Base-by-base conservation (phyloP, 2,113 vertebrate genomes). In the Lagenorhynchus albirostris region DNA sequence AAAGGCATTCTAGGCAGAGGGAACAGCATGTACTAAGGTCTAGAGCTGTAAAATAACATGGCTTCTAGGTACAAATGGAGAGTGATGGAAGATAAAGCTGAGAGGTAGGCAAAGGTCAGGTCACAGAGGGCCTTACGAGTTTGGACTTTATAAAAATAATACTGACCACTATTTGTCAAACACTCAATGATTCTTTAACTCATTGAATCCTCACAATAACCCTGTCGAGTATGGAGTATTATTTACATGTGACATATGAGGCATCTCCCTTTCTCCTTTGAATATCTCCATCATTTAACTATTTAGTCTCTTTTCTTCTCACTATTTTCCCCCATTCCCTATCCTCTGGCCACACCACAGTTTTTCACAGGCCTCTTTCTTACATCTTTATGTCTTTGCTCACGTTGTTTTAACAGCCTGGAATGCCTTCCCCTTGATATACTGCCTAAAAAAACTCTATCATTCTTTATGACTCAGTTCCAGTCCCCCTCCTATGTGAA, bases 361-460 rank as follows among this genome's bases (percentile, higher is more conserved):
- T 70, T 86, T 94, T 96, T 93, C 62, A 36, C 77, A n/a, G 87
- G 94, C 31, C 36, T 41, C 60, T 67, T 93, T 83, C 80, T 82
- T 53, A 36, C 8, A 79, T 65, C 73, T 81, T 67, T 65, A 38
- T 91, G 67, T 94, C 60, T 92, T 92, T 68, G 33, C 67, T 65
- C 8, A 31, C 82, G 4, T 80, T 55, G 20, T 90, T 79, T 38
- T 82, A 67, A 65, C 31, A 92, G 20, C 62, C 67, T 65, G 5
- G 55, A 96, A 87, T 91, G 20, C 33, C 44, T 90, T 92, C 62
- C 89, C 38, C 92, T 92, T 90, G 31, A 93, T 79, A 53, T 7
- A 60, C 74, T 95, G 68, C 85, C 79, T 89, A 47, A 36, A 84
- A 84, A 88, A 91, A 55, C 25, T 60, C 38, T 85, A 0, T 85